Conservation (phyloP, 2,888 invertebrate genomes). For the Leucophenga montana region DNA sequence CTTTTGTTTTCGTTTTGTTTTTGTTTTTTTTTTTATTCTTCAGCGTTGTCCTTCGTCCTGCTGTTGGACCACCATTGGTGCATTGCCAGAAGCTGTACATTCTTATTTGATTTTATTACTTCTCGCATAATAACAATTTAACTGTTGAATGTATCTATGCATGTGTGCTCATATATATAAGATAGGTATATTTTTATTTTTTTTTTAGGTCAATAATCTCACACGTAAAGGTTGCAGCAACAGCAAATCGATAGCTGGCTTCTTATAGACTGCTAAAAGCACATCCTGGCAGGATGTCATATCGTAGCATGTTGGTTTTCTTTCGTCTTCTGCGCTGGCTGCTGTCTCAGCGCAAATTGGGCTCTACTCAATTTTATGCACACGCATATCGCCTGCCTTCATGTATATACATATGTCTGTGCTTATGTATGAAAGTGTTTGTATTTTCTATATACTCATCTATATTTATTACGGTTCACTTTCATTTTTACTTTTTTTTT, state of each 20-base stretch:
- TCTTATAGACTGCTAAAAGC: conserved; percentile 21
- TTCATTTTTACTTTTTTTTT: background rate
- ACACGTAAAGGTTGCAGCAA: too few species aligned
- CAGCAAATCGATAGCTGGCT: background rate
- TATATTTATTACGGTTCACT: conserved; percentile 63
- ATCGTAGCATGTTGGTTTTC: too few species aligned
- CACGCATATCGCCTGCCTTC: conserved; percentile 45
- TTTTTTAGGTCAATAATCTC: background rate
- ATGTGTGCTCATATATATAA: background rate
- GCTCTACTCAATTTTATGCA: conserved; percentile 45
- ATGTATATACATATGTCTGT: background rate
- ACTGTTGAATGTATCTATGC: conserved; percentile 49
- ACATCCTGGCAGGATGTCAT: too few species aligned
- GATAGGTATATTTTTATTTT: background rate
- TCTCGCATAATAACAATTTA: conserved; percentile 45
- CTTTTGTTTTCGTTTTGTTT: too few species aligned
- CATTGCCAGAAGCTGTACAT: conserved; percentile 33
- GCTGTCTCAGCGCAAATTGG: background rate
- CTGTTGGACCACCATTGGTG: too few species aligned
- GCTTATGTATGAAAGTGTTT: conserved; percentile 13
- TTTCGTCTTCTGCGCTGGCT: background rate
- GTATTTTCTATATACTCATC: conserved; percentile 65
- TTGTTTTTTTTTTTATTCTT: too few species aligned
- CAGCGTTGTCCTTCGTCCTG: background rate
- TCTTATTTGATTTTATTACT: conserved; percentile 65